These are phyloP conservation scores for Tipula lateralis DNA, from an alignment of 2,888 invertebrate species.

Conservation along the genomic window DNA sequence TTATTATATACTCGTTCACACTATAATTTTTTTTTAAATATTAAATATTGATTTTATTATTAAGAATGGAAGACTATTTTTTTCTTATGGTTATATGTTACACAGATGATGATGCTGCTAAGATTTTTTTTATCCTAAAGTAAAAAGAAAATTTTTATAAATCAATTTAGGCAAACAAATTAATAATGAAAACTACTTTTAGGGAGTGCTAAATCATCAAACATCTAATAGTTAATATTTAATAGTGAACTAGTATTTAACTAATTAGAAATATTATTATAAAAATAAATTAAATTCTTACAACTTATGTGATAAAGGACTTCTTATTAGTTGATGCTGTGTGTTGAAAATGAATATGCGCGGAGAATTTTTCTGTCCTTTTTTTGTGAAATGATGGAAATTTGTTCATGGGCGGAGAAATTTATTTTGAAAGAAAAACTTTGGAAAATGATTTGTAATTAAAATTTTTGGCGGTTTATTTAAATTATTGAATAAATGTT, in stretches of 20 bases:
- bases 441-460: neutral
- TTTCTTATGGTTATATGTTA: neutral
- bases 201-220: neutral
- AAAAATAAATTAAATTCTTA: neutral
- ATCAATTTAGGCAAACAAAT: neutral
- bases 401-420: neutral
- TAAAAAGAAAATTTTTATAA: neutral
- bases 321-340: slow-evolving; percentile 7
- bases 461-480: neutral
- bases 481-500: too few relatives aligned
- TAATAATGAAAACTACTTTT: neutral
- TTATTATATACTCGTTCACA: neutral
- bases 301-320: slow-evolving; percentile 7
- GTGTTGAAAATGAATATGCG: slow-evolving; percentile 19
- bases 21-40: neutral
- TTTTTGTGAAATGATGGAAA: neutral
- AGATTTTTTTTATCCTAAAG: neutral
- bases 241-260: neutral
- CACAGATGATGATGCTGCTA: slow-evolving; percentile 12
- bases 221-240: neutral
- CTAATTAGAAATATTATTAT: neutral
- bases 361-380: neutral
- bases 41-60: slow-evolving; percentile 20
- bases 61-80: neutral
- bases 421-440: neutral